Base-by-base conservation (phyloP, 2,797 vertebrate genomes). In the Bradypodion ventrale region DNA sequence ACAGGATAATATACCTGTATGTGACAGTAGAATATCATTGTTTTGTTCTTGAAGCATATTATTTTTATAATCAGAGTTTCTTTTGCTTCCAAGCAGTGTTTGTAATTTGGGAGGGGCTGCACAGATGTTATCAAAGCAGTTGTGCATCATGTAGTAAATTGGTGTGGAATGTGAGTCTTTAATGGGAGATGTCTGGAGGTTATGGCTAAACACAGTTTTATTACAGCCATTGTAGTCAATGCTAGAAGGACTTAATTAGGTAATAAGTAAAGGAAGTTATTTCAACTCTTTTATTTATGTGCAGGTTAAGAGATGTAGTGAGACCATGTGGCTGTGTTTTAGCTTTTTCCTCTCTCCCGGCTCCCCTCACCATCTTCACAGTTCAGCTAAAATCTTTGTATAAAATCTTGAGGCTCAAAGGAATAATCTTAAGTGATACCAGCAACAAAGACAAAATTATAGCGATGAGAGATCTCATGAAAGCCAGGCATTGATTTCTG, bases 201-300 rank as follows among this genome's bases (percentile, higher is more conserved):
- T 93, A 94, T 92, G 91, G 89, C 91, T 94, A 92, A 92, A 92
- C 85, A 95, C 89, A 83, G 40, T 94, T 94, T 93, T 94, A 91
- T 93, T 87, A 87, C 84, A 85, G 92, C 78, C 46, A 89, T 94
- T 95, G 93, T 89, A 91, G 94, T 93, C 78, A 82, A 88, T 93
- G 90, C 91, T 90, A 90, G 87, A 89, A 91, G 13, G 63, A 93
- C 93, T 94, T 93, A 94, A 94, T 94, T 94, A 93, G 91, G 91
- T 94, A 94, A 93, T 92, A 93, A 93, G 90, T 91, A 91, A 91
- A 93, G 92, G 92, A 92, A 94, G 94, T 93, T 92, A 93, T 93
- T 94, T 92, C 91, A 92, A 77, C 87, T 25, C 85, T 87, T 75
- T 95, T 91, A 92, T 93, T 92, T 93, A 90, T 92, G 90, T 87